phyloP scores from a whole-genome alignment of 2,888 invertebrate genomes.

The Thymelicus acteon region DNA sequence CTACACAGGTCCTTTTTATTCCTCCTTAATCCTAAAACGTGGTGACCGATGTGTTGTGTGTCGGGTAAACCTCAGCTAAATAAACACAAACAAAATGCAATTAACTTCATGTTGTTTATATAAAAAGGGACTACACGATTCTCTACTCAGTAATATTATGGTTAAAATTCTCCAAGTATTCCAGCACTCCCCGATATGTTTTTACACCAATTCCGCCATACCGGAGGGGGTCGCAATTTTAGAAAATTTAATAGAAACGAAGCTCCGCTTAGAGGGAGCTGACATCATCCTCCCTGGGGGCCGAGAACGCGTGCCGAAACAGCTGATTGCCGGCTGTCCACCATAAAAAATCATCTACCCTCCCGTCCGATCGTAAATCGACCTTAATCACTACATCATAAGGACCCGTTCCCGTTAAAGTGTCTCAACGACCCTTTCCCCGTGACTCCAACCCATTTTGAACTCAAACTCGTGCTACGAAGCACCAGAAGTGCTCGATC shows the following conservation, averaged over 20 bases:
- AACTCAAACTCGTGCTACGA: constrained; percentile 54
- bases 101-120: not conserved
- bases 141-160: constrained; percentile 28
- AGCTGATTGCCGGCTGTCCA: constrained; percentile 80
- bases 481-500: constrained; percentile 59
- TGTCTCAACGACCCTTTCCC: constrained; percentile 60
- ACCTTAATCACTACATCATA: constrained; percentile 41
- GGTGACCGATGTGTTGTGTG: too few species aligned
- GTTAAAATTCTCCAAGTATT: constrained; percentile 28
- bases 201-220: constrained; percentile 39
- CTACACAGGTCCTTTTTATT: too few species aligned
- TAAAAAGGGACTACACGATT: constrained; percentile 15
- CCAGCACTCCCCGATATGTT: constrained; percentile 32
- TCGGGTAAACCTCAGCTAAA: too few species aligned
- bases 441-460: constrained; percentile 48
- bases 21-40: too few species aligned
- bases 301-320: constrained; percentile 78
- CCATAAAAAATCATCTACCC: constrained; percentile 74
- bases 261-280: constrained; percentile 61
- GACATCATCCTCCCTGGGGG: constrained; percentile 71
- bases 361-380: constrained; percentile 44
- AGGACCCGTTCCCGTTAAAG: constrained; percentile 41
- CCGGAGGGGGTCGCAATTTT: constrained; percentile 54
- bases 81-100: too few species aligned
- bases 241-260: constrained; percentile 69